phyloP scores from a whole-genome alignment of 2,888 invertebrate species.

The Agapostemon virescens region DNA sequence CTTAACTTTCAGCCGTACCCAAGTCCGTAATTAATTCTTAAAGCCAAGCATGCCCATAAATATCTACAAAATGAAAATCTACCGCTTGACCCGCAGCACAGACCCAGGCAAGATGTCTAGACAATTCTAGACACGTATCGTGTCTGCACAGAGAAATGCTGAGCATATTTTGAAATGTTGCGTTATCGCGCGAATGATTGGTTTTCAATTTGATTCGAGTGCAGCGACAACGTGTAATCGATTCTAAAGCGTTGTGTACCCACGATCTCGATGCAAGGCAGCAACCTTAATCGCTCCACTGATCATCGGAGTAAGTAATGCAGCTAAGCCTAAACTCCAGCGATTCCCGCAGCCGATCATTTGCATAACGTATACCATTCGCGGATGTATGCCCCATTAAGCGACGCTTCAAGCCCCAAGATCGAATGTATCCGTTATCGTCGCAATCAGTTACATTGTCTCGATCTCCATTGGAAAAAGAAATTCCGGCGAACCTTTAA shows the following conservation, averaged over 20 bases:
- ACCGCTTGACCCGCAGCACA: too few species aligned
- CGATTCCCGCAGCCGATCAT: not conserved
- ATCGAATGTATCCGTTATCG: not conserved
- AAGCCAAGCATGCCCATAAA: too few species aligned
- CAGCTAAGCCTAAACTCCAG: slow-evolving; percentile 10
- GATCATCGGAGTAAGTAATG: not conserved
- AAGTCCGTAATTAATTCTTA: too few species aligned
- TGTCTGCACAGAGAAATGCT: not conserved
- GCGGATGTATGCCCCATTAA: slow-evolving; percentile 6
- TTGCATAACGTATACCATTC: slow-evolving; percentile 4
- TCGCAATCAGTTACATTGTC: not conserved
- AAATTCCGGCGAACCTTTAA: not conserved
- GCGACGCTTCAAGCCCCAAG: not conserved
- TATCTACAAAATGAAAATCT: too few species aligned
- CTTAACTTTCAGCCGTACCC: too few species aligned
- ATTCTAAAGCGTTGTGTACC: not conserved
- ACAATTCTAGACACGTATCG: too few species aligned
- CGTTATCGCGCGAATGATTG: not conserved
- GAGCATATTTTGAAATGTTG: not conserved
- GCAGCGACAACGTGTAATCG: not conserved
- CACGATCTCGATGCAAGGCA: not conserved
- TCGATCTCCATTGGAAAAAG: not conserved
- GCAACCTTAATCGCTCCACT: not conserved
- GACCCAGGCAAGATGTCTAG: too few species aligned
- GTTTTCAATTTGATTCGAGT: not conserved